Conservation (phyloP, 2,797 vertebrate genomes). For the Acanthurus lineatus region DNA sequence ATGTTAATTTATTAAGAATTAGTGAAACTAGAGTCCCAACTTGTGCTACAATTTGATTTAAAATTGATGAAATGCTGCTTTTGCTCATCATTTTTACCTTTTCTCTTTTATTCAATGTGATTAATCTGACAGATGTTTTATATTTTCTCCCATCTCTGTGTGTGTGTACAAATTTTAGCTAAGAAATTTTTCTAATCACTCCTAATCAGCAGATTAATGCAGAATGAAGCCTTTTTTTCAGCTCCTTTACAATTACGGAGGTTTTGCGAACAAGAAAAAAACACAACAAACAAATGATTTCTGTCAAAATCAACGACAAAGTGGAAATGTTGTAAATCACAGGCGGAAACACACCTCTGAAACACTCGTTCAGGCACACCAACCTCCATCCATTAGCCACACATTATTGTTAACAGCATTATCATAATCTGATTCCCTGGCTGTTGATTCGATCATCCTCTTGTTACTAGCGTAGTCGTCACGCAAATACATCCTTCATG, state of each 20-base stretch:
- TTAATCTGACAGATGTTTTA: neutral
- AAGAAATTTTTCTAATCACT: neutral
- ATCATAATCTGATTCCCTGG: slow-evolving; percentile 81
- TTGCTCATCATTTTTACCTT: neutral
- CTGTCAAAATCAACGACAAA: slow-evolving; percentile 18
- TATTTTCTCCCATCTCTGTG: neutral
- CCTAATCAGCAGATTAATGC: neutral
- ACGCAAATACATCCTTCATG: slow-evolving; percentile 84
- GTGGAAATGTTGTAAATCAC: slow-evolving; percentile 45
- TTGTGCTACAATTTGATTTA: neutral
- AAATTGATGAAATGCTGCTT: neutral
- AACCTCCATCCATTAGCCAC: slow-evolving; percentile 85
- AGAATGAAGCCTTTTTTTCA: neutral
- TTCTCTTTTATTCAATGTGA: neutral
- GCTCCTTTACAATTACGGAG: neutral
- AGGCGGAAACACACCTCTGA: slow-evolving; percentile 68
- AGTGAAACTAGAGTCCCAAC: neutral
- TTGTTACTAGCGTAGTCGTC: slow-evolving; percentile 83
- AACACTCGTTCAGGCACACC: slow-evolving; percentile 77
- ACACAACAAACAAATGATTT: slow-evolving; percentile 9
- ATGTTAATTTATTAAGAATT: neutral
- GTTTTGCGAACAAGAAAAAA: neutral
- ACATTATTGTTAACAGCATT: slow-evolving; percentile 87
- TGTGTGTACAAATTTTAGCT: slow-evolving; percentile 6
- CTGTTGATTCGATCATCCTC: slow-evolving; percentile 83